phyloP scores from a whole-genome alignment of 2,797 vertebrate species.

The Enteromius viviparus region DNA sequence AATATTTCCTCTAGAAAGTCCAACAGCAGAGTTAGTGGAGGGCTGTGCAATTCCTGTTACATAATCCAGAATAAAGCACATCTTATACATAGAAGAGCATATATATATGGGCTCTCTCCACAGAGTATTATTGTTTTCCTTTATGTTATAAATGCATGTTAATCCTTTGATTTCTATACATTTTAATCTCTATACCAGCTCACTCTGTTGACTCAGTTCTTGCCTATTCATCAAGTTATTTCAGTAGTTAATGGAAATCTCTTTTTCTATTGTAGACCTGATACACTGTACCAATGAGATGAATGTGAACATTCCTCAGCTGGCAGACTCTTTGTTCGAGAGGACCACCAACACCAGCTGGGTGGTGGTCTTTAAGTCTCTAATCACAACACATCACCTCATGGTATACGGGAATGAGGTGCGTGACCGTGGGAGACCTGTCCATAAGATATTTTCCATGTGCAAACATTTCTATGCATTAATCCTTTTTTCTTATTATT shows the following conservation, averaged over 20 bases:
- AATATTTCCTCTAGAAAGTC: conserved; percentile 9
- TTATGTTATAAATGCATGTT: not conserved
- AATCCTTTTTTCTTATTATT: conserved; percentile 22
- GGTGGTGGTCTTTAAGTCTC: conserved; percentile 99
- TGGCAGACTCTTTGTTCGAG: conserved; percentile 98
- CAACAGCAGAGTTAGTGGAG: not conserved
- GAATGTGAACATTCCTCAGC: conserved; percentile 98
- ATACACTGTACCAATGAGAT: conserved; percentile 99
- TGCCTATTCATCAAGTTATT: not conserved
- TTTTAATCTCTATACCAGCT: conserved; percentile 15
- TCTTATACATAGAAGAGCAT: conserved; percentile 1
- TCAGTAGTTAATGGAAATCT: not conserved
- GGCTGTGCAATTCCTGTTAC: conserved; percentile 11
- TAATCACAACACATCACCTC: conserved; percentile 98
- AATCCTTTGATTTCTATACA: not conserved
- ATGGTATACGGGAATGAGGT: conserved; percentile 99
- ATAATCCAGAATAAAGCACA: conserved; percentile 7
- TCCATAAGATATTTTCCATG: not conserved
- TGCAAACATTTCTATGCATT: not conserved
- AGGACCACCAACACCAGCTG: conserved; percentile 98
- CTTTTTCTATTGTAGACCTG: conserved; percentile 76
- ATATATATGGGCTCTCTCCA: not conserved
- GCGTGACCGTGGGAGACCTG: conserved; percentile 48
- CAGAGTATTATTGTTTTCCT: not conserved
- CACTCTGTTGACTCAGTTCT: not conserved